Evolutionary conservation across 2,888 invertebrate species (phyloP).

Genomic region (Drosophila setosimentum): DNA sequence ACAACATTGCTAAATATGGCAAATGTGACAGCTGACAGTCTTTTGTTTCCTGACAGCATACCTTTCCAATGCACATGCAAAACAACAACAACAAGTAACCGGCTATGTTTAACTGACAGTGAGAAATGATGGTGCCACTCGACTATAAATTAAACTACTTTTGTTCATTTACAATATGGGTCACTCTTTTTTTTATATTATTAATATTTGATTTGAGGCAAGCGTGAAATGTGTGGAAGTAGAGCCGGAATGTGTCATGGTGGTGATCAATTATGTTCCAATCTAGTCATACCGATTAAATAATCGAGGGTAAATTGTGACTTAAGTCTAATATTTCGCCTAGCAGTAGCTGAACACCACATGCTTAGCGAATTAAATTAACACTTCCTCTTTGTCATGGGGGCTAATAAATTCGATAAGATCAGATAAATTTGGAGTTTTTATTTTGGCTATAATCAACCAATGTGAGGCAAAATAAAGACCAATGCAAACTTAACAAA

Average conservation of each 20-base stretch:
- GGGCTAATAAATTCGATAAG: conserved; percentile 19
- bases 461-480: conserved; percentile 1
- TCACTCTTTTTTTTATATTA: too few species aligned
- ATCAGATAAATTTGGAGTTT: not conserved
- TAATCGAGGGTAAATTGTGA: not conserved
- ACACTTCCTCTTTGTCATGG: conserved; percentile 1
- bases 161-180: not conserved
- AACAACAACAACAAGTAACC: not conserved
- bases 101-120: not conserved
- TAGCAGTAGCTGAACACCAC: not conserved
- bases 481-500: conserved; percentile 8
- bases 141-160: not conserved
- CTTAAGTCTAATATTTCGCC: too few species aligned
- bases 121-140: not conserved
- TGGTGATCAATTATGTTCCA: not conserved
- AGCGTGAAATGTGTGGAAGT: not conserved
- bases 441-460: not conserved
- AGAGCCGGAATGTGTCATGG: not conserved
- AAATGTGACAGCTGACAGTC: conserved; percentile 12
- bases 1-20: conserved; percentile 7
- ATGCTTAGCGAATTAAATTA: conserved; percentile 31
- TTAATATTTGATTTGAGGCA: too few species aligned
- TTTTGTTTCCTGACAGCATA: conserved; percentile 21
- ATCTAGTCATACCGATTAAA: not conserved
- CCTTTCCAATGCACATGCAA: conserved; percentile 9